Evolutionary conservation across 2,888 invertebrate species (phyloP), one percentile per base, ranked within the genome.

Genomic region (Aplocera efformata): DNA sequence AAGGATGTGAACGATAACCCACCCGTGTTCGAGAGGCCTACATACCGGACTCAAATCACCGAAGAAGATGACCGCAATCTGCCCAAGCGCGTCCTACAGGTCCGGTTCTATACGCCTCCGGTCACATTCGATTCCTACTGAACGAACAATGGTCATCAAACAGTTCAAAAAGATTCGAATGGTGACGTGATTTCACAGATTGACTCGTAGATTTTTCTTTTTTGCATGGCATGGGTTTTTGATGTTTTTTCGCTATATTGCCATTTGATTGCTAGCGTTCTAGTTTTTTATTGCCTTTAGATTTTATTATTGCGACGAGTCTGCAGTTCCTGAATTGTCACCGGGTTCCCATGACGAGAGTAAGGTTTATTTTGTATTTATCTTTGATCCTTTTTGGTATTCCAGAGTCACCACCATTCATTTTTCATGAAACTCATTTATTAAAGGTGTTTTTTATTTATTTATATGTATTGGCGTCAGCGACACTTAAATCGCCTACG

Each of bases 1-100:
- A 98, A 97, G 88, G 98, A 99, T 81, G 97, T 98, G 58, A 98
- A 98, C 86, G 98, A 99, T 90, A 98, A 98, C 90, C 96, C 98
- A 28, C 98, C 98, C 1, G 96, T 96, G 60, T 99, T 99, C 86
- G 96, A 97, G 84, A 90, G 97, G 56, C 97, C 97, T 35, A 96
- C 96, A 41, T 98, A 97, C 89, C 93, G 96, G 72, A 96, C 97
- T 34, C 97, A 97, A 89, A 97, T 98, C 84, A 97, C 97, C 27
- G 97, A 97, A 84, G 97, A 97, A 83, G 97, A 97, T 76, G 97
- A 97, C 90, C 91, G 97, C 68, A 96, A 96, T 83, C 91, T 97
- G 66, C 97, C 97, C 57, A 97, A 97, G 85, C 94, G 96, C 68
- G 96, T 98, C 64, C 90, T 98, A 67, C 95, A 96, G 97, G 97